A percentile compares a stretch with the other conserved stretches of the same genome.
phyloP scores from a whole-genome alignment of 2,113 vertebrate species.

The Tor tambroides region DNA sequence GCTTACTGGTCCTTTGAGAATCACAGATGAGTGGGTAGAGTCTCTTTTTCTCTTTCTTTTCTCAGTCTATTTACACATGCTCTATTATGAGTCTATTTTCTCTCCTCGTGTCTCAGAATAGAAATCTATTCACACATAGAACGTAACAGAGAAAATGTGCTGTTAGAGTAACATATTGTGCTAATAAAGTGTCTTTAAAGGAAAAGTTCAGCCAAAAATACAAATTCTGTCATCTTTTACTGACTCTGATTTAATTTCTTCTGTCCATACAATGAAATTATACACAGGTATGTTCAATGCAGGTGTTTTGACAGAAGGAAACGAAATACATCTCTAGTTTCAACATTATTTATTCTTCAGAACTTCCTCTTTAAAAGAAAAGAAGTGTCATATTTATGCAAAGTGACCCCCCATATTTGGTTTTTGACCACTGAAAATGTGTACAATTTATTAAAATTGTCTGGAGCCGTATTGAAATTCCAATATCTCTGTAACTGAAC shows the following conservation, averaged over 20 bases:
- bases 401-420: too few species aligned
- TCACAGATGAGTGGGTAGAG: constrained; percentile 63
- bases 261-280: too few species aligned
- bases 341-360: too few species aligned
- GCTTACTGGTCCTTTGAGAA: constrained; percentile 68
- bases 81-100: constrained; percentile 20
- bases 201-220: neutral
- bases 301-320: too few species aligned
- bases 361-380: too few species aligned
- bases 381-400: too few species aligned
- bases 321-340: too few species aligned
- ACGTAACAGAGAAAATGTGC: neutral
- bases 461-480: too few species aligned
- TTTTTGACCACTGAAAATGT: too few species aligned
- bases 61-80: constrained; percentile 19
- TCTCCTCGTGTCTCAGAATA: constrained; percentile 14
- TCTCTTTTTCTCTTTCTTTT: neutral
- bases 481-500: too few species aligned
- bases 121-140: neutral
- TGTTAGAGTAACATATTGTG: constrained; percentile 1
- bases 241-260: neutral
- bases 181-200: neutral
- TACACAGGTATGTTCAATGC: too few species aligned
- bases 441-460: too few species aligned
- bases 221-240: neutral